Evolutionary conservation across 2,888 invertebrate genomes (phyloP).

Genomic region (Cerastis rubricosa): DNA sequence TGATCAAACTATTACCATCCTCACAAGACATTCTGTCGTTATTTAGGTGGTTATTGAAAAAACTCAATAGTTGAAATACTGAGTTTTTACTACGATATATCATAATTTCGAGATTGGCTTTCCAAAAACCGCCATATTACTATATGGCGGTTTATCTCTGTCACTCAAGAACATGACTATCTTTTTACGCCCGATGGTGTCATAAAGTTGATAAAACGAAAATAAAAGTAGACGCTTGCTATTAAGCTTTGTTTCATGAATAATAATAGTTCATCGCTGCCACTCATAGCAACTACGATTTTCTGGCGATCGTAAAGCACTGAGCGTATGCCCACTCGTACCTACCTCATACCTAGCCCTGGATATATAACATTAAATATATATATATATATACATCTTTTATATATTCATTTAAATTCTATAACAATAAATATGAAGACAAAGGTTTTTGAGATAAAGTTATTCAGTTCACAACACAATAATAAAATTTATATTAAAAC

Average conservation of each 20-base stretch:
- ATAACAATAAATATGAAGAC: slow-evolving; percentile 75
- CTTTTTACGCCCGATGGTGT: not conserved
- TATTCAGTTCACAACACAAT: slow-evolving; percentile 73
- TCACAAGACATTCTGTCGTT: not conserved
- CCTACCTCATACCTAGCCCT: slow-evolving; percentile 20
- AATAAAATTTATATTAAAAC: slow-evolving; percentile 60
- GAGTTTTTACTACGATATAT: not conserved
- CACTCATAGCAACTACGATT: slow-evolving; percentile 21
- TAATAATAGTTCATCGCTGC: slow-evolving; percentile 16
- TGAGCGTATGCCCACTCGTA: slow-evolving; percentile 13
- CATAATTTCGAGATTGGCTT: not conserved
- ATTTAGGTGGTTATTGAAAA: not conserved
- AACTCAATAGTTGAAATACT: slow-evolving; percentile 1
- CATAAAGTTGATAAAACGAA: not conserved
- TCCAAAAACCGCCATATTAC: not conserved
- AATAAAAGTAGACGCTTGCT: slow-evolving; percentile 13
- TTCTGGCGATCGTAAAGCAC: not conserved
- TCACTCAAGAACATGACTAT: not conserved
- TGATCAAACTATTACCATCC: not conserved
- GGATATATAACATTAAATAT: slow-evolving; percentile 40
- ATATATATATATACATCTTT: slow-evolving; percentile 35
- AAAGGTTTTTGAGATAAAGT: slow-evolving; percentile 75
- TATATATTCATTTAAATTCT: slow-evolving; percentile 59
- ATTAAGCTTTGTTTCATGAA: slow-evolving; percentile 21
- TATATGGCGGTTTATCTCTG: too few species aligned